Evolutionary conservation across 2,888 invertebrate species (phyloP), one percentile per base, ranked within the genome.

Genomic region (Netelia inedita): DNA sequence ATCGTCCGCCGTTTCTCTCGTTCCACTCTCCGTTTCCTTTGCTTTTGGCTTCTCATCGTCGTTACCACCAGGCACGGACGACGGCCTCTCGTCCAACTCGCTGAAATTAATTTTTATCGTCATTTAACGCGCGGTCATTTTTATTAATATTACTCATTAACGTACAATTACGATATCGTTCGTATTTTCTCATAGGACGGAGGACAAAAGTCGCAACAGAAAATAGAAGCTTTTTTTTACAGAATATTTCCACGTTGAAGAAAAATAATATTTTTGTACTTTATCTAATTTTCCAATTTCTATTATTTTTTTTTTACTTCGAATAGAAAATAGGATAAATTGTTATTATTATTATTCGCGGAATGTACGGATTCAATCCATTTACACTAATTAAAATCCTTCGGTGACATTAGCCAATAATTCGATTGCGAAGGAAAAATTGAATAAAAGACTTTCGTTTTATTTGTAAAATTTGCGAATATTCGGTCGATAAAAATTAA

Each of bases 31-130:
- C 59, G 88, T 79, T 76, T 90, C 91, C 35, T 87, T 86, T 50
- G 88, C 82, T 87, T 92, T 91, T 76, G 89, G 79, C 74, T 90
- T 89, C 23, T 91, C 90, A 65, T 83, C 83, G 8, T 75, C 74
- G 23, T 79, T 74, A 3, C 82, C 86, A 6, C 76, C 85, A 28
- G 68, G 61, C 50, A 88, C 87, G 68, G 87, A 85, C 85, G 86
- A 81, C 88, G 91, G 91, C 88, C 91, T 89, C 74, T 93, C 91
- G 82, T 92, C 91, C 80, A 87, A 82, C 73, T 93, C 93, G 76
- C 84, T 83, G 28, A 50, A 85, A 79, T 80, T 21, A 23, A 82
- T 53, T 69, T 57, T 5, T 41, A 11, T 16, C 43, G 11, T 66
- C n/a, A 28, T 53, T 50, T 46, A 46, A 10, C 11, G 10, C 11